Percentiles rank a stretch among this genome's conserved stretches.
Conservation (phyloP, 2,888 invertebrate species). For the Ferrisia virgata region DNA sequence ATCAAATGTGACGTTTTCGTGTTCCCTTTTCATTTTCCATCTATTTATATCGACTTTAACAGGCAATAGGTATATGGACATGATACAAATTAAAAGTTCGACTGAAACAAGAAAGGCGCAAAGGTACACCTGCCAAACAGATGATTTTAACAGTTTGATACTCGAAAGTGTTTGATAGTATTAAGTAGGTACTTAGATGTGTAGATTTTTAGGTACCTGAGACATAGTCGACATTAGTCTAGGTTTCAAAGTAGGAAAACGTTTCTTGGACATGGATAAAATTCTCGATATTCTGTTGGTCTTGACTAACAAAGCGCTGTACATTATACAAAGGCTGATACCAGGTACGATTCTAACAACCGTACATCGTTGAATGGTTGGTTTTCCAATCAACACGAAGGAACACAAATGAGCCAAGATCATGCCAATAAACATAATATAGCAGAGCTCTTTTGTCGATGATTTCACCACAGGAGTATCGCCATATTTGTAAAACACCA, state of each 20-base stretch:
- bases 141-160: too few species aligned
- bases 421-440: conserved; percentile 65
- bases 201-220: conserved; percentile 53
- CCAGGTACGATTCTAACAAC: conserved; percentile 62
- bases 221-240: conserved; percentile 63
- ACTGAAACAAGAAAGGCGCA: neutral
- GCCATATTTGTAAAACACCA: conserved; percentile 65
- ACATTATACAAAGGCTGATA: conserved; percentile 69
- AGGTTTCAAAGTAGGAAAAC: conserved; percentile 67
- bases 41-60: neutral
- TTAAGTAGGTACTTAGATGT: neutral
- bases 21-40: neutral
- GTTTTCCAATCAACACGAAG: conserved; percentile 66
- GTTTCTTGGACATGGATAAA: conserved; percentile 68
- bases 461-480: conserved; percentile 75
- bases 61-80: neutral
- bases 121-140: neutral
- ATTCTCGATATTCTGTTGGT: conserved; percentile 75
- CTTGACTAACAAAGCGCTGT: conserved; percentile 71
- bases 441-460: conserved; percentile 64
- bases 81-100: neutral
- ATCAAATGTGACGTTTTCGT: neutral
- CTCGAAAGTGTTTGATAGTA: too few species aligned
- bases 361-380: conserved; percentile 60
- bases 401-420: conserved; percentile 60